Evolutionary conservation across 2,888 invertebrate species (phyloP), one percentile per base, ranked within the genome.

Genomic region (Epinotia brunnichana): DNA sequence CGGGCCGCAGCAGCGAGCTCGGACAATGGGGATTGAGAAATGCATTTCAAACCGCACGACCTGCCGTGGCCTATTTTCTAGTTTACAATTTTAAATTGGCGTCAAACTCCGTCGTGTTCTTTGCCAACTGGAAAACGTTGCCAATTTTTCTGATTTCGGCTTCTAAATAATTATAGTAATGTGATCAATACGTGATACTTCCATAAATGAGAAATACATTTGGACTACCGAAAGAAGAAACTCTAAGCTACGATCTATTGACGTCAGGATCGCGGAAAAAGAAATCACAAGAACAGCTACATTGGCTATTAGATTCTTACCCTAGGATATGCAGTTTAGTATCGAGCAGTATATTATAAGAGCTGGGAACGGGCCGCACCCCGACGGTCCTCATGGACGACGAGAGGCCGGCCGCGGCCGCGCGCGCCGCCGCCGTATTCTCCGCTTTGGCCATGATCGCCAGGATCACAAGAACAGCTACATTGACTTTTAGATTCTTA

Each of bases 301-400:
- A n/a, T 5, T 48, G 3, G n/a, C n/a, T 1, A 48, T 48, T 48
- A 48, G 15, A 7, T n/a, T 5, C 15, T 48, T 48, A 96, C 96
- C 94, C 94, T 59, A 96, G 91, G 78, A 96, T 94, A 80, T 95
- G 95, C 79, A 96, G 93, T 85, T 95, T 96, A 7, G 91, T 85
- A 84, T 97, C 96, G 1, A 90, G 87, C 79, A 95, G 92, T 24
- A 96, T 81, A 48, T 94, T 90, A 80, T 96, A 96, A 11, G 90
- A 86, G 9, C 96, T 96, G 0, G 96, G 96, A n/a, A 96, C 96
- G 0, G 94, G 91, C 19, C 96, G 93, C 2, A 96, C 94, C 71
- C 92, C 92, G 24, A 95, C 83, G 0, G 96, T 94, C 66, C 88
- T 88, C 63, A 96, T 78, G 77, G 85, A 77, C 7, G 90, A 89